Base-by-base conservation (phyloP, 1,140 invertebrate genomes). In the Bombus waltoni region DNA sequence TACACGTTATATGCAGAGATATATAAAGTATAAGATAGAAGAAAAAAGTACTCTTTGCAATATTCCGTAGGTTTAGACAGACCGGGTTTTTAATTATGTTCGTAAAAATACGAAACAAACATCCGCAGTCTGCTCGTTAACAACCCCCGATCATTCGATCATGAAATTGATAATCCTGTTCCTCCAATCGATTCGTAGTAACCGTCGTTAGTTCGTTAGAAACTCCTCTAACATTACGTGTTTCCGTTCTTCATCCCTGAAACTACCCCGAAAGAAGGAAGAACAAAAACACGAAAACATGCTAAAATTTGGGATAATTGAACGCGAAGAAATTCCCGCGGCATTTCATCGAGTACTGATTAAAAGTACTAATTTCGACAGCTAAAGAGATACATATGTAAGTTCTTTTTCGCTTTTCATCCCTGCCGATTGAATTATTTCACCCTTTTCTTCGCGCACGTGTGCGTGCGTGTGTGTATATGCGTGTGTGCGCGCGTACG, bases 131-230 rank as follows among this genome's bases (percentile, higher is more conserved):
- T 62, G 11, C 25, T 62, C 28, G 28, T 62, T n/a, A 62, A 35
- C 28, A 32, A 65, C 3, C 47, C 8, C 2, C 5, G 8, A 13
- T 47, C 80, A 80, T 86, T 78, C 87, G 76, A 71, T 71, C 68
- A 28, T 71, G 38, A 22, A 28, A 40, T 38, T 62, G 78, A 79
- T 78, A 87, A 91, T 88, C 84, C 81, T 40, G 84, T 85, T 90
- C 74, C 87, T 91, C 84, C 82, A 87, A 62, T 88, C 87, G 86
- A 86, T 86, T 91, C 78, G 73, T 40, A 72, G 72, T 74, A 80
- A 59, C 10, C 87, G 59, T 81, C 75, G 74, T 73, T 73, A 38
- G 25, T 77, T 42, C 80, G 59, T 76, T 84, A 79, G 62, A 13
- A 44, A 79, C 28, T 44, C 11, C 57, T 47, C 42, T 42, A n/a